Conservation (phyloP, 2,797 vertebrate species). For the Myotis myotis region DNA sequence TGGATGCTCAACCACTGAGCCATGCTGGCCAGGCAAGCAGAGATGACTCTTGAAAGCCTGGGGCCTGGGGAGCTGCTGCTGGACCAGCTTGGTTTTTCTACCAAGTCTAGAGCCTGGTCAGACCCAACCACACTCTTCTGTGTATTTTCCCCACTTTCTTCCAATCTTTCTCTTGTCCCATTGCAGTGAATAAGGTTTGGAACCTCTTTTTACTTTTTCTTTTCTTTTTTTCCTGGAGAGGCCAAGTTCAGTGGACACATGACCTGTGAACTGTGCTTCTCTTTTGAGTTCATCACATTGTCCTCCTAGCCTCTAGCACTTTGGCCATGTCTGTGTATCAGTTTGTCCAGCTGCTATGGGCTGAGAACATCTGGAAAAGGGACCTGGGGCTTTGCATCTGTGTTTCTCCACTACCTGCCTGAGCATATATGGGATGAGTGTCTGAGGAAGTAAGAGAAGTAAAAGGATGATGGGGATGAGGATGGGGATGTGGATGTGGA, state of each 20-base stretch:
- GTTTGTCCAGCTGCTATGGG: background rate
- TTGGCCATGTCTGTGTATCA: background rate
- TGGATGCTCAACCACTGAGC: no score
- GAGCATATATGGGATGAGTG: no score
- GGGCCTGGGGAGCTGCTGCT: background rate
- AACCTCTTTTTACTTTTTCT: background rate
- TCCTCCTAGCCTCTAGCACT: background rate
- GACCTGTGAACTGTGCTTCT: background rate
- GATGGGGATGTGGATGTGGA: background rate
- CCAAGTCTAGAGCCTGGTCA: background rate
- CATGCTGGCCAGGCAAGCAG: no score
- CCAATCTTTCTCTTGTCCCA: background rate
- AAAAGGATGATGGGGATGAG: background rate
- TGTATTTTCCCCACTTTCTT: background rate
- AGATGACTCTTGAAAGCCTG: background rate
- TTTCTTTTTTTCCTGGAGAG: background rate
- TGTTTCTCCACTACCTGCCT: background rate
- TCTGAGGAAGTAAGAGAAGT: background rate
- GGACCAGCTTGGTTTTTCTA: background rate
- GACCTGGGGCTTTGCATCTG: background rate
- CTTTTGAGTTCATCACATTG: background rate
- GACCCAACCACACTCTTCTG: background rate
- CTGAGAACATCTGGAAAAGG: background rate
- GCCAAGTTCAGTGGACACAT: background rate
- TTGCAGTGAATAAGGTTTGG: background rate